These are phyloP conservation scores for Caenorhabditis briggsae DNA, from an alignment of 1,140 invertebrate genomes.

Conservation along the genomic window DNA sequence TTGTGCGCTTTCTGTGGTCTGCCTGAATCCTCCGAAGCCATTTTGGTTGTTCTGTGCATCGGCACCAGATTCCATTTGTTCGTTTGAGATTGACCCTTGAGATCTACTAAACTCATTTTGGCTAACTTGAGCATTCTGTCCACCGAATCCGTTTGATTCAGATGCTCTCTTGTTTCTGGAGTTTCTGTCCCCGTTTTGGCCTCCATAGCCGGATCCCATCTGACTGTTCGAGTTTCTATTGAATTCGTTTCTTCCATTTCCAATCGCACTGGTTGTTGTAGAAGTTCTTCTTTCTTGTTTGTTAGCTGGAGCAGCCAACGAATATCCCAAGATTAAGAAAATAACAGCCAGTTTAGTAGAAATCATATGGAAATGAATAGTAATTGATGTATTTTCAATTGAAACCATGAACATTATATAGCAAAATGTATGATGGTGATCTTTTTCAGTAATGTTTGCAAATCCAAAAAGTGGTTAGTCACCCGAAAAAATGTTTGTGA, in stretches of 20 bases:
- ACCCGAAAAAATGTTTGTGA: background rate
- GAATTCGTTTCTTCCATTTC: background rate
- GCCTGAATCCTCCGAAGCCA: no score
- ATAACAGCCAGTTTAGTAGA: background rate
- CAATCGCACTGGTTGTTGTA: background rate
- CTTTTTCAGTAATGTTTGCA: constrained; percentile 38
- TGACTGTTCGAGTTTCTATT: background rate
- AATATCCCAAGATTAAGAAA: background rate
- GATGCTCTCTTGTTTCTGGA: background rate
- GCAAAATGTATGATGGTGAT: background rate
- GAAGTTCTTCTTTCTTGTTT: background rate
- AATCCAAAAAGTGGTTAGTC: background rate
- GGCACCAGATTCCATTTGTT: no score
- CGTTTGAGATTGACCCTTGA: no score
- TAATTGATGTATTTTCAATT: background rate
- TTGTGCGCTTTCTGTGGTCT: no score
- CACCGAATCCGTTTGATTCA: background rate
- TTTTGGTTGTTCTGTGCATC: no score
- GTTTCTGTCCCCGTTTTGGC: background rate
- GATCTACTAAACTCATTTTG: background rate
- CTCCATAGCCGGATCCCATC: no score
- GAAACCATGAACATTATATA: background rate
- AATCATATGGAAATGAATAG: background rate
- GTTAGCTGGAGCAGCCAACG: background rate
- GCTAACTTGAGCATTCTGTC: background rate